Percentiles rank a stretch among this genome's conserved stretches.
These are phyloP conservation scores for Noctuana brunneofusca DNA, from an alignment of 2,888 invertebrate species.

Conservation along the genomic window DNA sequence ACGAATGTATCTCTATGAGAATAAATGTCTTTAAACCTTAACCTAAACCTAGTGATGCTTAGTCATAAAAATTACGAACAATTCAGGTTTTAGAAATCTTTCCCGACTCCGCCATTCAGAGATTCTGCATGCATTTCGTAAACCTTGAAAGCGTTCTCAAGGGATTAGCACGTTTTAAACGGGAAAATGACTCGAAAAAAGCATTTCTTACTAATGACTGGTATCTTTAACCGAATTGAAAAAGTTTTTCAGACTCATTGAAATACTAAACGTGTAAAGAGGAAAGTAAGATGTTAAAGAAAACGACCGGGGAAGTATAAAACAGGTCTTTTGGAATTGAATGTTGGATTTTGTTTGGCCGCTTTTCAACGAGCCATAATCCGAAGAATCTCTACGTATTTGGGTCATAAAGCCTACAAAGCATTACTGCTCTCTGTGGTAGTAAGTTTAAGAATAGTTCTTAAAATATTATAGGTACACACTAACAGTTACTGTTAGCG, in stretches of 20 bases:
- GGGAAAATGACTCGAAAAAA: background rate
- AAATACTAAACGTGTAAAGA: conserved; percentile 15
- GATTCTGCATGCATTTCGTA: background rate
- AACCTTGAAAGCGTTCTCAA: conserved; percentile 7
- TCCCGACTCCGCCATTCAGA: background rate
- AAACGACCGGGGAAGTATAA: conserved; percentile 7
- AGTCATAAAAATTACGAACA: background rate
- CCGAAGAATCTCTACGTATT: conserved; percentile 11
- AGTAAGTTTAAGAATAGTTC: background rate
- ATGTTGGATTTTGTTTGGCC: conserved; percentile 3
- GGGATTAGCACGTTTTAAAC: background rate
- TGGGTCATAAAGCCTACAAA: background rate
- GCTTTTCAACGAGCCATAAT: conserved; percentile 1
- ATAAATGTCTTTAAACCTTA: too few relatives aligned
- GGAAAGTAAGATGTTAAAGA: conserved; percentile 10
- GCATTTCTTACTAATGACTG: conserved; percentile 6
- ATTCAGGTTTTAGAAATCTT: background rate
- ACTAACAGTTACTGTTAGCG: too few relatives aligned
- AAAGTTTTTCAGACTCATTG: background rate
- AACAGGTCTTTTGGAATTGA: conserved; percentile 9
- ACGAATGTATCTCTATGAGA: too few relatives aligned
- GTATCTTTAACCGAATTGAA: conserved; percentile 3
- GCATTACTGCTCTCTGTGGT: background rate
- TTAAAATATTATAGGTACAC: too few relatives aligned
- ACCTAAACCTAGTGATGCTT: too few relatives aligned